Evolutionary conservation across 2,113 vertebrate genomes (phyloP).

Genomic region (Phalacrocorax pelagicus): DNA sequence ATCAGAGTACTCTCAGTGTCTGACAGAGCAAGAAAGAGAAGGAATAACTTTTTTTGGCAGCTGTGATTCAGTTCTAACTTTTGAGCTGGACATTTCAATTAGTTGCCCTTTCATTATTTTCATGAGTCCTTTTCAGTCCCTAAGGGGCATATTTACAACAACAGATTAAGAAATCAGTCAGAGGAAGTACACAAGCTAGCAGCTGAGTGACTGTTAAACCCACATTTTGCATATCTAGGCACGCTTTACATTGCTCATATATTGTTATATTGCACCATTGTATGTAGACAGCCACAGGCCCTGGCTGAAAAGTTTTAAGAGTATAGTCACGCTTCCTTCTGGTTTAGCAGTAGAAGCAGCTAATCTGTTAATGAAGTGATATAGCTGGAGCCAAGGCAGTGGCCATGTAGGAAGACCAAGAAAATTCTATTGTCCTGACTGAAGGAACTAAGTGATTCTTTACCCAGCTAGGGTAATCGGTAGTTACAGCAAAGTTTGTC

Average conservation of each 20-base stretch:
- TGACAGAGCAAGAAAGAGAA: neutral
- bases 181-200: neutral
- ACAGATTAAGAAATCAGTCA: neutral
- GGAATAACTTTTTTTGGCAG: neutral
- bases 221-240: neutral
- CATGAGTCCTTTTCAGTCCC: neutral
- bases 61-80: neutral
- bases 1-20: neutral
- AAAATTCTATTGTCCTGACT: neutral
- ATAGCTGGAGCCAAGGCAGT: neutral
- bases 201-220: neutral
- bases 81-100: neutral
- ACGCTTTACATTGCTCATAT: neutral
- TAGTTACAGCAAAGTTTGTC: neutral
- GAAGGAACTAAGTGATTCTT: neutral
- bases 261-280: neutral
- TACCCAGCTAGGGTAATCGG: neutral
- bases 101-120: neutral
- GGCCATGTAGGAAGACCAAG: neutral
- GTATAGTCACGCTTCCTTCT: neutral
- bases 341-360: neutral
- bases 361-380: neutral
- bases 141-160: neutral
- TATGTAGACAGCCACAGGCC: neutral
- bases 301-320: neutral